These are phyloP conservation scores for Apeira syringaria DNA, from an alignment of 2,888 invertebrate species.

Conservation along the genomic window DNA sequence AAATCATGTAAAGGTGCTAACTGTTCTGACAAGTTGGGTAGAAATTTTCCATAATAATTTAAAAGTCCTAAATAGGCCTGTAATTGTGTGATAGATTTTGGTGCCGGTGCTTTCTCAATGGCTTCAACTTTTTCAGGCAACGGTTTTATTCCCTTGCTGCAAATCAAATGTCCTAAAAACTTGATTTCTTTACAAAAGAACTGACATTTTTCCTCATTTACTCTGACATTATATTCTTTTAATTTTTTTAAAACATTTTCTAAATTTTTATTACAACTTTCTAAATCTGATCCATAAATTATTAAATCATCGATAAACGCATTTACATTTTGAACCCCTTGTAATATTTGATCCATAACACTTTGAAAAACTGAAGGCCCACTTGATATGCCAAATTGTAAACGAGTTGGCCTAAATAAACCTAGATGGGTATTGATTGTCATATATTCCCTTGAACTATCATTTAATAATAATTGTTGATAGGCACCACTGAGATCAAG, in stretches of 20 bases:
- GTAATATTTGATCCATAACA: constrained; percentile 8
- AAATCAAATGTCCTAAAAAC: background rate
- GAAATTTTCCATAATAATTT: background rate
- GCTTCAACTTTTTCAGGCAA: background rate
- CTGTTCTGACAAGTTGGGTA: background rate
- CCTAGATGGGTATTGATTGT: constrained; percentile 9
- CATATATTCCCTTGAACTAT: constrained; percentile 5
- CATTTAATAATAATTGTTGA: constrained; percentile 14
- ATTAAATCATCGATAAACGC: background rate
- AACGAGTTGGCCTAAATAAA: background rate
- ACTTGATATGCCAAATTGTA: constrained; percentile 11
- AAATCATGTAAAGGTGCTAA: background rate
- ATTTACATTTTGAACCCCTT: background rate
- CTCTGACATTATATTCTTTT: background rate
- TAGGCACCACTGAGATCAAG: constrained; percentile 2
- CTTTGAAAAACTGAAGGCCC: constrained; percentile 15
- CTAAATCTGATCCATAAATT: background rate
- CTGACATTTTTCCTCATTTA: background rate
- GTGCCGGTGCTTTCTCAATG: background rate
- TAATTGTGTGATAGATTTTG: background rate
- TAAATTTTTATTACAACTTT: background rate
- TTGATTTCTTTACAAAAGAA: background rate
- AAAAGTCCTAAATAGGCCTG: constrained; percentile 8
- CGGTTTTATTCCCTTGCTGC: background rate
- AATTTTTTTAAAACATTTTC: background rate